Percentiles rank a stretch among this genome's conserved stretches.
Conservation (phyloP, 2,113 vertebrate species). For the Tachycineta bicolor region DNA sequence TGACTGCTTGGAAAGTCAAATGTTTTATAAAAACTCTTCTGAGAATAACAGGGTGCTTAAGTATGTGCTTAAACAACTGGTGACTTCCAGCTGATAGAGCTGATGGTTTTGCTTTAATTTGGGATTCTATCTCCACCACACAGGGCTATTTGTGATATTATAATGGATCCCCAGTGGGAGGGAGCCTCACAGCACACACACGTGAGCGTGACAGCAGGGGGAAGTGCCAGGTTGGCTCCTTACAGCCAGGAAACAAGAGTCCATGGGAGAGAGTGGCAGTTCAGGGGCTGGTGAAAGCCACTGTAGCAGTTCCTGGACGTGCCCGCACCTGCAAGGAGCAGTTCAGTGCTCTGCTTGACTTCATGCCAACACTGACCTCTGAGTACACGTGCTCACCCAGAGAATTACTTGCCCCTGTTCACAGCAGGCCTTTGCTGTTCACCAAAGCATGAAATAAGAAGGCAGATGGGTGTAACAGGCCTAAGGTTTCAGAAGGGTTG, state of each 20-base stretch:
- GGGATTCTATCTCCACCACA: neutral
- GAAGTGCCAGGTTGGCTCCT: neutral
- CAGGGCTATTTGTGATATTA: accelerated
- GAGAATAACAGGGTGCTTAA: neutral
- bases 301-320: accelerated
- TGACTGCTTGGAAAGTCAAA: neutral
- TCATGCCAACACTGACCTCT: neutral
- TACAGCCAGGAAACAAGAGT: neutral
- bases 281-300: neutral
- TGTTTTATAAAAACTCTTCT: neutral
- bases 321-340: neutral
- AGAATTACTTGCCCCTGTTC: neutral
- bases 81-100: neutral
- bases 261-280: neutral
- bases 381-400: accelerated
- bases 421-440: neutral
- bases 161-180: accelerated
- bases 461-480: neutral
- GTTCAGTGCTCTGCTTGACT: neutral
- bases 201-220: accelerated
- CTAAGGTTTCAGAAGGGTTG: neutral
- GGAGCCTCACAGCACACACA: neutral
- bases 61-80: neutral
- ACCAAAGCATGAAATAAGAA: neutral
- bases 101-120: neutral